These are phyloP conservation scores for Catostylus mosaicus DNA, from an alignment of 30 jellyfish, hydroid and myxozoan species.

Conservation along the genomic window DNA sequence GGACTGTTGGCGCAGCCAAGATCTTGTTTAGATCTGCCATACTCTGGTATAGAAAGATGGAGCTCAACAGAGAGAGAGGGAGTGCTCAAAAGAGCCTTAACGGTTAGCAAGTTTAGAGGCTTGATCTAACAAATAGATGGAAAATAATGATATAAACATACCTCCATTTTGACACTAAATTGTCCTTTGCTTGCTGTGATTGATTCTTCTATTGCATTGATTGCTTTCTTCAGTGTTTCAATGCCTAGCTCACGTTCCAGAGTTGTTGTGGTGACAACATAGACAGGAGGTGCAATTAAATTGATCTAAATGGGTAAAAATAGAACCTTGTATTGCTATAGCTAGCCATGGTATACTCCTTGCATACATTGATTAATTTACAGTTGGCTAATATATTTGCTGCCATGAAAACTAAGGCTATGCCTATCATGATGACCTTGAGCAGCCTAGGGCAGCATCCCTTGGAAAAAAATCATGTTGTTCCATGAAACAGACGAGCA, in stretches of 20 bases:
- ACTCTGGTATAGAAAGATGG: no score
- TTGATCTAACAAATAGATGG: not conserved
- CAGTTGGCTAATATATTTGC: no score
- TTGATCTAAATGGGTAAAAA: slow-evolving; percentile 67
- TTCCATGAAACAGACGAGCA: no score
- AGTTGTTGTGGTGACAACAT: slow-evolving; percentile 92
- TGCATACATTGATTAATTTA: no score
- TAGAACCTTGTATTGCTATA: not conserved
- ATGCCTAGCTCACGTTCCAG: slow-evolving; percentile 92
- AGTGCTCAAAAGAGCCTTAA: no score
- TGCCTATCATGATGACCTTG: no score
- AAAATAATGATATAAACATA: slow-evolving; percentile 3
- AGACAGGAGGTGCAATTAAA: slow-evolving; percentile 98
- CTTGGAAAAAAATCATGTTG: no score
- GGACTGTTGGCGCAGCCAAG: no score
- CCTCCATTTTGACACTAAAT: slow-evolving; percentile 98
- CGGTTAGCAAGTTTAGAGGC: not conserved
- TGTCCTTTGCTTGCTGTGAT: slow-evolving; percentile 85
- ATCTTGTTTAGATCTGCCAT: no score
- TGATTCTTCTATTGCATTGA: slow-evolving; percentile 83
- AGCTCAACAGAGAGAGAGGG: no score
- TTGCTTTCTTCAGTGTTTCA: slow-evolving; percentile 79
- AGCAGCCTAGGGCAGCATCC: no score
- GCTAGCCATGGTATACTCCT: not conserved
- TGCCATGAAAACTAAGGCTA: no score